A percentile compares a stretch with the other conserved stretches of the same genome.
These are phyloP conservation scores for Trichonephila inaurata DNA, from an alignment of 1,140 invertebrate species.

Conservation along the genomic window DNA sequence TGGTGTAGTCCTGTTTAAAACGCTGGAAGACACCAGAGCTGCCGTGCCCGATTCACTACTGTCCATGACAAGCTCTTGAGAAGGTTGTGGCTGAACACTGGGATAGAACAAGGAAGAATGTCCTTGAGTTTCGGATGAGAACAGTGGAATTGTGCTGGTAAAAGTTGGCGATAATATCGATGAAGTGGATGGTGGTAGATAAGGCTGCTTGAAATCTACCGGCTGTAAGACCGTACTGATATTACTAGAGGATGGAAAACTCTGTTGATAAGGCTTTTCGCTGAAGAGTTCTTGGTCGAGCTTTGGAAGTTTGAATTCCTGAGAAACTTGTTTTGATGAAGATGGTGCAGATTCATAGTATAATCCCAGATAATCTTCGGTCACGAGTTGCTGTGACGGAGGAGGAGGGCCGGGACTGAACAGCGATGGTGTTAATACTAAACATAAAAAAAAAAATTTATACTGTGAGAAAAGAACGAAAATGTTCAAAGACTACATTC, in stretches of 20 bases:
- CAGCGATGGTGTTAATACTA: conserved; percentile 23
- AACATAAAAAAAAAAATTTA: background rate
- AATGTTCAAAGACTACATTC: no score
- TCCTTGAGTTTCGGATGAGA: conserved; percentile 29
- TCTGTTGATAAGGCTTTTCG: conserved; percentile 27
- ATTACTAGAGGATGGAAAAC: conserved; percentile 15
- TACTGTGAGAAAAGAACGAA: background rate
- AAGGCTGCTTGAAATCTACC: conserved; percentile 33
- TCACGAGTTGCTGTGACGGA: conserved; percentile 17
- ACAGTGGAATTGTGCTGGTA: background rate
- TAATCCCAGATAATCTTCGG: background rate
- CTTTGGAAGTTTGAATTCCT: conserved; percentile 31
- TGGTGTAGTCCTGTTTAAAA: conserved; percentile 37
- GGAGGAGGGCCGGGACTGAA: conserved; percentile 21
- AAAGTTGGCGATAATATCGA: conserved; percentile 18
- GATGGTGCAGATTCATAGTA: conserved; percentile 42
- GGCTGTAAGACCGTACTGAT: background rate
- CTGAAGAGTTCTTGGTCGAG: background rate
- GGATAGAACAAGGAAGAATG: conserved; percentile 27
- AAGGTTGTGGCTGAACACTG: background rate
- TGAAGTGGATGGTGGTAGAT: conserved; percentile 12
- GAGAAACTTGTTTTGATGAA: background rate
- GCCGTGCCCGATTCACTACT: conserved; percentile 61
- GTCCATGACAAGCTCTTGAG: conserved; percentile 18
- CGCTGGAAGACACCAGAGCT: conserved; percentile 59